Evolutionary conservation across 2,113 vertebrate species (phyloP).

Genomic region (Helogale parvula): DNA sequence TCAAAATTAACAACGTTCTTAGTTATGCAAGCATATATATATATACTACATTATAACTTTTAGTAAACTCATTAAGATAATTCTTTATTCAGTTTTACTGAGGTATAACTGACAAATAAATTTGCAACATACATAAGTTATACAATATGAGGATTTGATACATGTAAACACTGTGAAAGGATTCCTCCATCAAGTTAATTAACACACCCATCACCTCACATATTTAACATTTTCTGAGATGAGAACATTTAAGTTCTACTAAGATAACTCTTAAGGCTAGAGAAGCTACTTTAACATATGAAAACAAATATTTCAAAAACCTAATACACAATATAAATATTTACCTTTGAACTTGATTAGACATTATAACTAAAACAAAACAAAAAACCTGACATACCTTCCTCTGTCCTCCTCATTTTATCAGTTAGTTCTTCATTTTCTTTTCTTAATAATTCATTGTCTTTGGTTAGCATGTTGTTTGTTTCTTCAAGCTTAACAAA

Average conservation of each 20-base stretch:
- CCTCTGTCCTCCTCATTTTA: conserved; percentile 88
- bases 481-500: conserved; percentile 95
- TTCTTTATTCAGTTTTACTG: not conserved
- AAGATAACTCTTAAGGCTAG: conserved; percentile 30
- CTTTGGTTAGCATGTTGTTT: conserved; percentile 95
- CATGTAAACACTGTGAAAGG: not conserved
- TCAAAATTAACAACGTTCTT: conserved; percentile 53
- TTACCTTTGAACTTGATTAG: conserved; percentile 6
- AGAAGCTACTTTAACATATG: not conserved
- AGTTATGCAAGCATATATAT: not conserved
- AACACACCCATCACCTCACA: not conserved
- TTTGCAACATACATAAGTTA: not conserved
- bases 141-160: not conserved
- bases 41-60: conserved; percentile 18
- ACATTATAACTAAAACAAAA: not conserved
- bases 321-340: not conserved
- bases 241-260: conserved; percentile 30
- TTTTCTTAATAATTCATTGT: conserved; percentile 94
- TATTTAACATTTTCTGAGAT: not conserved
- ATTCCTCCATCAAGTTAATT: not conserved
- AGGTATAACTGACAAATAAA: not conserved
- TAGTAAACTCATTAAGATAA: not conserved
- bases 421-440: conserved; percentile 93
- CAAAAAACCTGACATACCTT: conserved; percentile 86
- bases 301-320: conserved; percentile 52